Conservation (phyloP, 2,113 vertebrate genomes). For the Pardalotus punctatus region DNA sequence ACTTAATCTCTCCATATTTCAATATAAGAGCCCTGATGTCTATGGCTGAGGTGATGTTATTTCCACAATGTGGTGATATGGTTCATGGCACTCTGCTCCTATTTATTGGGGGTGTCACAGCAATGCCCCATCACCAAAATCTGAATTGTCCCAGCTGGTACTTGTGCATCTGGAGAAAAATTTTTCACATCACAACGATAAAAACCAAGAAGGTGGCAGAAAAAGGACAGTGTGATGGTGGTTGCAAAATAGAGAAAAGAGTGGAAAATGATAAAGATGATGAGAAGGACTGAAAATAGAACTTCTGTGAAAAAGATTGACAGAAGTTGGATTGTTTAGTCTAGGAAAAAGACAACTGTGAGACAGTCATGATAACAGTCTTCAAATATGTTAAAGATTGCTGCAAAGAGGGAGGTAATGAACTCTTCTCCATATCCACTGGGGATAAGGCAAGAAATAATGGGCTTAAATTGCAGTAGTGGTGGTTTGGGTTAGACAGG, state of each 20-base stretch:
- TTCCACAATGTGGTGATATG: background rate
- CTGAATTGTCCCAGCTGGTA: background rate
- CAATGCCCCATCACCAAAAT: background rate
- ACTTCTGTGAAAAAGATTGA: conserved; percentile 34
- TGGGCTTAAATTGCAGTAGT: conserved; percentile 36
- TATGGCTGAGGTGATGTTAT: background rate
- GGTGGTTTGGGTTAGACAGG: conserved; percentile 8
- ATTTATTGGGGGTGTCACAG: background rate
- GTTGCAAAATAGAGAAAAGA: background rate
- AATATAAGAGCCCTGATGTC: accelerated
- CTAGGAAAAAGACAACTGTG: conserved; percentile 51
- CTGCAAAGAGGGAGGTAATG: conserved; percentile 17
- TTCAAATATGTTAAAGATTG: conserved; percentile 31
- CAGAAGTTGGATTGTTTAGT: conserved; percentile 58
- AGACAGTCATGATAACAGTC: conserved; percentile 52
- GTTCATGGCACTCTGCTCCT: background rate
- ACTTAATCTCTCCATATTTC: background rate
- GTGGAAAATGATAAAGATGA: background rate
- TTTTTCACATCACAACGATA: background rate
- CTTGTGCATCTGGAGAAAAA: background rate
- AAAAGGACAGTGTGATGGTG: background rate
- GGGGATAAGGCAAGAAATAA: conserved; percentile 41
- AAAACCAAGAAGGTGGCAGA: background rate
- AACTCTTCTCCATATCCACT: conserved; percentile 9
- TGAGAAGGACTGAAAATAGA: background rate